Evolutionary conservation across 1,140 invertebrate species (phyloP), one percentile per base, ranked within the genome.

Genomic region (Ridgeia piscesae): DNA sequence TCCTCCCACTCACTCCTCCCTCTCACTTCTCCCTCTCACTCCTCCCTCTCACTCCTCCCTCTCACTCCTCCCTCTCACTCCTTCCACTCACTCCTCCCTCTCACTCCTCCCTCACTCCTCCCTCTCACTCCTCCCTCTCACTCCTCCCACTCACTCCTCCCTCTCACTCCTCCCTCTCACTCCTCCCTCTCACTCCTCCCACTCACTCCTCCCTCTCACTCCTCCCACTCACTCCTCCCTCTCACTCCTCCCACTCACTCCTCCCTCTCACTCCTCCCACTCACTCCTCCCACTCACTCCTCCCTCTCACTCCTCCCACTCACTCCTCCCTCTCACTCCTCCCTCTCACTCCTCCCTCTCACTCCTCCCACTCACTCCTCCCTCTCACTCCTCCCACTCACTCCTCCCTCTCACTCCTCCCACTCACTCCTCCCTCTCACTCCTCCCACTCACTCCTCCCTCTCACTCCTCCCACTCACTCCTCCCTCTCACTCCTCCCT

Each of bases 181-280:
- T 97, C 95, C 99, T 99, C 17, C 97, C 97, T 99, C 99, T 99
- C 0, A 99, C 96, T n/a, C n/a, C n/a, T n/a, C n/a, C n/a, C n/a
- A n/a, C n/a, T n/a, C n/a, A n/a, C n/a, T n/a, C n/a, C 2, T 50
- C n/a, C 17, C 0, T 8, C 1, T 17, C 35, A 90, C 31, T 34
- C 9, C n/a, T 21, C 17, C 89, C 11, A 92, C 92, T 88, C 34
- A 92, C 98, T n/a, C n/a, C 2, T 50, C n/a, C 17, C 0, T 8
- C 1, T 17, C 35, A 90, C 31, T 34, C 9, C n/a, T 21, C 17
- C 89, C 11, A 92, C 92, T 88, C 34, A 92, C 98, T n/a, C n/a
- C 2, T 50, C n/a, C 17, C 0, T 8, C 1, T 17, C 35, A 90
- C 31, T 34, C 9, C n/a, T 21, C 17, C 89, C 11, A 92, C 92